Conservation (phyloP, 2,113 vertebrate genomes). For the Corvus cornix region DNA sequence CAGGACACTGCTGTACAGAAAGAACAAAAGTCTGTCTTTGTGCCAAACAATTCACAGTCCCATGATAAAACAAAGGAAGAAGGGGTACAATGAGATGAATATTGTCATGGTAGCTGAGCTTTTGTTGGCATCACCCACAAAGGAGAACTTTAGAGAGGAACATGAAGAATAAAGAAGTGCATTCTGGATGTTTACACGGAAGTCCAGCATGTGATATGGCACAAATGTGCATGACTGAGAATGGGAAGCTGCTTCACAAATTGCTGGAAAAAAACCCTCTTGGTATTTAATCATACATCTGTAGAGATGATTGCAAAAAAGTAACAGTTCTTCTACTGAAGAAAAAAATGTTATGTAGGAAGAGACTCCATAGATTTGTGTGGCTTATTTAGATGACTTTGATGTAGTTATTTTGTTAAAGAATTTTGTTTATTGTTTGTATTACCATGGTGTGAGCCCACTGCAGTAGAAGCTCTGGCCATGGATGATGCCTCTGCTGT, state of each 20-base stretch:
- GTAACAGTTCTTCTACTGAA: background rate
- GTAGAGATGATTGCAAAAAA: background rate
- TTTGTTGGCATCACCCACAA: background rate
- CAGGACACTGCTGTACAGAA: background rate
- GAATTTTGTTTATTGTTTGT: background rate
- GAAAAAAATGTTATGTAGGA: background rate
- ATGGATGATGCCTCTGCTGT: background rate
- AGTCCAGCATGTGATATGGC: conserved; percentile 7
- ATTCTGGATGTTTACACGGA: conserved; percentile 20
- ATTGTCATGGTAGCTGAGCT: background rate
- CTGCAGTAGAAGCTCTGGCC: background rate
- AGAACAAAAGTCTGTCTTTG: background rate
- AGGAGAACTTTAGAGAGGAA: conserved; percentile 47
- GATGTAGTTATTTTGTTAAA: background rate
- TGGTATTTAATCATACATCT: background rate
- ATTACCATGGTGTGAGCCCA: background rate
- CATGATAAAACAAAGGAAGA: background rate
- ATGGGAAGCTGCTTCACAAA: background rate
- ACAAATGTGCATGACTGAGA: background rate
- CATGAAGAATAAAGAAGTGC: conserved; percentile 17
- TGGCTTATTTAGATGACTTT: background rate
- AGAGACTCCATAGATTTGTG: background rate
- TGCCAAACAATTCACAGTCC: background rate
- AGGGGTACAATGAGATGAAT: background rate
- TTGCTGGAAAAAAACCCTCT: background rate